These are phyloP conservation scores for Microcebus lehilahytsara DNA, from an alignment of 2,113 vertebrate species.

Conservation along the genomic window DNA sequence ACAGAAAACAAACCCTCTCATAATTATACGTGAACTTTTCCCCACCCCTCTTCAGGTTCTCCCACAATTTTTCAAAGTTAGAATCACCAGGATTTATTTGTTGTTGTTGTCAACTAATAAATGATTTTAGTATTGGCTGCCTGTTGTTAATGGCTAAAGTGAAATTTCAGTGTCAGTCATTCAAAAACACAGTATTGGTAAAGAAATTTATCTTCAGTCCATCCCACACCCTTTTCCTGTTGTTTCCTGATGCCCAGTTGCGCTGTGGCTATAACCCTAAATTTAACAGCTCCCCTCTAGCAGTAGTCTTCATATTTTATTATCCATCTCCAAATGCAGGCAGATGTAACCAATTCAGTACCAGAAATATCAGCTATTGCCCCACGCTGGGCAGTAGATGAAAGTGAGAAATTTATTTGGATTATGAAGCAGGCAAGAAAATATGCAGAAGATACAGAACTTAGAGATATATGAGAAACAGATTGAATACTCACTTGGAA, in stretches of 20 bases:
- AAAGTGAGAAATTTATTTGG: not conserved
- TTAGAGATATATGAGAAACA: conserved; percentile 9
- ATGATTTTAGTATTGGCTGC: not conserved
- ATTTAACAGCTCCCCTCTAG: not conserved
- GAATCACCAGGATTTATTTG: not conserved
- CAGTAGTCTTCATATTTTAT: not conserved
- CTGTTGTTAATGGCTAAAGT: not conserved
- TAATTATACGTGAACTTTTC: not conserved
- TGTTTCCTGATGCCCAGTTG: not conserved
- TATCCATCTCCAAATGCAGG: not conserved
- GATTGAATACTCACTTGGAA: conserved; percentile 45
- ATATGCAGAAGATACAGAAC: conserved; percentile 32
- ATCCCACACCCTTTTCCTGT: not conserved
- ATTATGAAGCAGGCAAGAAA: conserved; percentile 21
- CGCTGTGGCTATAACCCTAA: not conserved
- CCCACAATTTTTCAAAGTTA: not conserved
- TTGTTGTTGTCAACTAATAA: not conserved
- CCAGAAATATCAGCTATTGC: not conserved
- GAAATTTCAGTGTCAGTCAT: not conserved
- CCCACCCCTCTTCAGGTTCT: not conserved
- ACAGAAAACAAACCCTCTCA: not conserved
- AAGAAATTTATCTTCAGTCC: not conserved
- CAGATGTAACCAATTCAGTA: not conserved
- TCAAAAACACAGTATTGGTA: not conserved
- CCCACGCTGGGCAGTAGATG: not conserved